Conservation (phyloP, 2,888 invertebrate species). For the Helicoverpa assulta region DNA sequence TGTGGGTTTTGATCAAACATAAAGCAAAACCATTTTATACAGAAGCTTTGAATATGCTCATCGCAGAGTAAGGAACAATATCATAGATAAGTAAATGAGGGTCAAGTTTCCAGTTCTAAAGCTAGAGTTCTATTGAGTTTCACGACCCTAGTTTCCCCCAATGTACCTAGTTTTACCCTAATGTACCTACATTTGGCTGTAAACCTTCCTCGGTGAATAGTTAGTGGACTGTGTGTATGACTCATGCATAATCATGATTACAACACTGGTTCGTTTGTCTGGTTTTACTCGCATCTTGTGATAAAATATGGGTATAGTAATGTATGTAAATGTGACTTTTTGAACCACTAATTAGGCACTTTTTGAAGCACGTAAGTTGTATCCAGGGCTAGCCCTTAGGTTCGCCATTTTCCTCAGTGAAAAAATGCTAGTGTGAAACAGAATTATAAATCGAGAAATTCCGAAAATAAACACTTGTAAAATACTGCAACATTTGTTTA, state of each 20-base stretch:
- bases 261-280: conserved; percentile 3
- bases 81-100: conserved; percentile 10
- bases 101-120: conserved; percentile 10
- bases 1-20: background rate
- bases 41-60: background rate
- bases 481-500: background rate
- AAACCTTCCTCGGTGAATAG: conserved; percentile 26
- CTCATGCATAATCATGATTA: conserved; percentile 41
- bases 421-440: no score
- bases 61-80: background rate
- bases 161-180: conserved; percentile 4
- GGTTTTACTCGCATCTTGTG: background rate
- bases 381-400: no score
- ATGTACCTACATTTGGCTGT: conserved; percentile 22
- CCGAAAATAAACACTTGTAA: background rate
- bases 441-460: no score
- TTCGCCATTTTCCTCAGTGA: no score
- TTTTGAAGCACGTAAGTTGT: no score
- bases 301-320: no score
- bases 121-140: conserved; percentile 19
- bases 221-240: conserved; percentile 26
- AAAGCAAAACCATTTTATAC: conserved; percentile 2
- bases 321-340: no score
- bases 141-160: conserved; percentile 18
- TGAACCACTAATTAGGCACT: no score